Evolutionary conservation across 64 coral and sea anemone genomes (phyloP).

Genomic region (Dendrophyllia cribrosa): DNA sequence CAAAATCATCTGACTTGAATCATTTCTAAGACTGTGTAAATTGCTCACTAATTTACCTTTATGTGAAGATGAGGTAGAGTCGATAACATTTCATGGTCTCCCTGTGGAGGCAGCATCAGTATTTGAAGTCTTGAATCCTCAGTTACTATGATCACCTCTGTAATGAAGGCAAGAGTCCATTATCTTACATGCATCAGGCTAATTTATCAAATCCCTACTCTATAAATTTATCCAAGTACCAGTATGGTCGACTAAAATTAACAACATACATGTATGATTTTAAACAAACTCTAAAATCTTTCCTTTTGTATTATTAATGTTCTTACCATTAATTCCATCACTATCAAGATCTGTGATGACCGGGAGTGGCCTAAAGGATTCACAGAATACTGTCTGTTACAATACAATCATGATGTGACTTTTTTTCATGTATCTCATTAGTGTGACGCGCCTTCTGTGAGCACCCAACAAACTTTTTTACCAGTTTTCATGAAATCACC

Average conservation of each 20-base stretch:
- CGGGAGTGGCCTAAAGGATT: conserved; percentile 64
- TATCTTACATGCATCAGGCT: not conserved
- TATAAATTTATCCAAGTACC: too few relatives aligned
- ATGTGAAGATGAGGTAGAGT: conserved; percentile 77
- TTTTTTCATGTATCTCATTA: too few relatives aligned
- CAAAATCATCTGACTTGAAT: too few relatives aligned
- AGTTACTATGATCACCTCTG: conserved; percentile 71
- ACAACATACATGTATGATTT: too few relatives aligned
- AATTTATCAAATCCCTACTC: too few relatives aligned
- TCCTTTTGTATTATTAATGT: not conserved
- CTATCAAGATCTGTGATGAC: conserved; percentile 81
- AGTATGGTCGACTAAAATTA: too few relatives aligned
- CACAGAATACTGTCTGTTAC: not conserved
- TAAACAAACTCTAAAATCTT: too few relatives aligned
- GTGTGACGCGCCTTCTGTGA: too few relatives aligned
- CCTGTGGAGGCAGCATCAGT: conserved; percentile 51
- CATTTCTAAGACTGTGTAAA: too few relatives aligned
- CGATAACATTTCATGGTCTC: not conserved
- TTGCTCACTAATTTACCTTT: conserved; percentile 23
- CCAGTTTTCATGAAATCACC: too few relatives aligned
- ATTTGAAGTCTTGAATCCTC: conserved; percentile 62
- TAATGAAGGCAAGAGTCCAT: not conserved
- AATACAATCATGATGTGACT: too few relatives aligned
- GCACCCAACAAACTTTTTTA: too few relatives aligned
- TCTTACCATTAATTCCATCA: conserved; percentile 89